Evolutionary conservation across 2,113 vertebrate genomes (phyloP).

Genomic region (Ctenomys sociabilis): DNA sequence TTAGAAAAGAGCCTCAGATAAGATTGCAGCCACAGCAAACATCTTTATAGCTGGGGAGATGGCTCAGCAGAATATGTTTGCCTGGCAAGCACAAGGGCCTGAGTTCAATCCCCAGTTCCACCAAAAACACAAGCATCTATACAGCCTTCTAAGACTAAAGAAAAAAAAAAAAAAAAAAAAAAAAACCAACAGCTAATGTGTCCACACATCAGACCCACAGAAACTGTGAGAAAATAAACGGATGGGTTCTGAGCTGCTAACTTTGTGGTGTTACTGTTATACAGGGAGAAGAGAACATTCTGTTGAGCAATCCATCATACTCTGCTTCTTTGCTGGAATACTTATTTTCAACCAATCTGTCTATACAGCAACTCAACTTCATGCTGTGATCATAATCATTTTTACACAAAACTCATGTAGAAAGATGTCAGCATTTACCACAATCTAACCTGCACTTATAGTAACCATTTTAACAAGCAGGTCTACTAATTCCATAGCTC

Average conservation of each 20-base stretch:
- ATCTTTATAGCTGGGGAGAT: too few relatives aligned
- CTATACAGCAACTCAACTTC: background rate
- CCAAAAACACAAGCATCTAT: too few relatives aligned
- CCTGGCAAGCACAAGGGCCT: too few relatives aligned
- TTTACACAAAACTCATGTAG: background rate
- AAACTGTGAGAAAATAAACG: background rate
- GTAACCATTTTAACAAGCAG: background rate
- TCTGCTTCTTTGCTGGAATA: background rate
- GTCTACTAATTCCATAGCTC: background rate
- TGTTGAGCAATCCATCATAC: background rate
- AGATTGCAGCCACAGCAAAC: background rate
- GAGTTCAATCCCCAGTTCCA: too few relatives aligned
- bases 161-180: too few relatives aligned
- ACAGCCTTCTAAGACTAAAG: background rate
- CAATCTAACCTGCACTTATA: background rate
- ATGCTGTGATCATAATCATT: background rate
- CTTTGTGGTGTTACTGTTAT: background rate
- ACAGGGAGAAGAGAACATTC: background rate
- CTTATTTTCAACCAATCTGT: background rate
- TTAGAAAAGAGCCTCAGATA: background rate
- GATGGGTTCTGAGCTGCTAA: background rate
- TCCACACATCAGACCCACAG: background rate
- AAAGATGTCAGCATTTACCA: constrained; percentile 20
- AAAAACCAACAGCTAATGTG: background rate
- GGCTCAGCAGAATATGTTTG: too few relatives aligned